Base-by-base conservation (phyloP, 2,113 vertebrate species). In the Pardalotus punctatus region DNA sequence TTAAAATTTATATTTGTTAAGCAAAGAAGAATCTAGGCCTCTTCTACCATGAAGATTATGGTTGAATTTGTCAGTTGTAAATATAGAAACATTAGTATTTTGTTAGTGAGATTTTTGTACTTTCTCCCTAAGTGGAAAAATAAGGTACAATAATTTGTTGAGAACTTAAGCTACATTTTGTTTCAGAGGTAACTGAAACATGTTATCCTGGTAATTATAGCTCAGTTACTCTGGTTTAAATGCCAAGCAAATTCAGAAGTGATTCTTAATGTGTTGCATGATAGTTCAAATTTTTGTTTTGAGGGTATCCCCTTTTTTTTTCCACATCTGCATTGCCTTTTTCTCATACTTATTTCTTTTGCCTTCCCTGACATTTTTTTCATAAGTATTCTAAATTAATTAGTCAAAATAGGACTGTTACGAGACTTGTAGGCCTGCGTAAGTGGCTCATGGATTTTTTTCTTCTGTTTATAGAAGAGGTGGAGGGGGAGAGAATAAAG, bases 381-480 rank as follows among this genome's bases (percentile, higher is more conserved):
- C 5, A 0, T 45, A 54, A 40, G 9, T 73, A 45, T 70, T 80
- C 11, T 65, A 70, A 65, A 35, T 61, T 81, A 0, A 1, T 35
- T 62, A 29, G 31, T 67, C 33, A 73, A 67, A 90, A 53, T 12
- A 36, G 42, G 22, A 66, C 31, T 48, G 18, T 35, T 35, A 11
- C 0, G 2, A 83, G 27, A 54, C 6, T 79, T 33, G 12, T 36
- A 40, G 9, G 12, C 54, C 31, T 89, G 50, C 58, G n/a, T 58
- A 53, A 85, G 38, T 81, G 94, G 95, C 33, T 62, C 11, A 7
- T 80, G 47, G 14, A 3, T 29, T 76, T 50, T 66, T 94, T 93
- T 86, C 8, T 88, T 96, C 66, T 91, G 20, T 72, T 97, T 80
- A 20, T 73, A 93, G 97, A 96, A 93, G 97, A 95, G 54, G 53